A percentile compares a stretch with the other conserved stretches of the same genome.
Evolutionary conservation across 2,797 vertebrate species (phyloP).

Genomic region (Telmatherina bonti): DNA sequence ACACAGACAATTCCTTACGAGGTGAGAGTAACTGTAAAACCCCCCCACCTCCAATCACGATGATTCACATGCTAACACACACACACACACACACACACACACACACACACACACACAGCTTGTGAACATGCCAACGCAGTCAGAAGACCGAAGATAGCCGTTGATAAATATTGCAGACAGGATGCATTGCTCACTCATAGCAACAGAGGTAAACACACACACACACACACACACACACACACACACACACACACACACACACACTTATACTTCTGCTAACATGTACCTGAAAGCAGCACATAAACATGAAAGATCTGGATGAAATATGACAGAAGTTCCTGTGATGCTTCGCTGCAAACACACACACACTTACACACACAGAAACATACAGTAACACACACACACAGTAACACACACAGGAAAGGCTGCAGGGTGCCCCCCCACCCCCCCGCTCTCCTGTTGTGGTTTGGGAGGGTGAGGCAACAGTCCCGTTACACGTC

Average conservation of each 20-base stretch:
- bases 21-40: conserved; percentile 56
- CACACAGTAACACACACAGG: conserved; percentile 23
- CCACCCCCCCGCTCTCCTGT: too few species aligned
- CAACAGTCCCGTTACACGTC: conserved; percentile 36
- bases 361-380: not conserved
- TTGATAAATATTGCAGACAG: conserved; percentile 70
- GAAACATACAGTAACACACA: too few species aligned
- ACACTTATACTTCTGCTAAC: not conserved
- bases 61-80: conserved; percentile 66
- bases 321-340: not conserved
- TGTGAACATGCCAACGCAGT: conserved; percentile 22
- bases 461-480: conserved; percentile 44
- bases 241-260: conserved; percentile 8
- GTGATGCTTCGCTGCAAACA: not conserved
- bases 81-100: conserved; percentile 28
- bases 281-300: too few species aligned
- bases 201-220: conserved; percentile 74
- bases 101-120: conserved; percentile 2
- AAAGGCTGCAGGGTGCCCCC: conserved; percentile 18
- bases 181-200: conserved; percentile 68
- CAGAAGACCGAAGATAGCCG: conserved; percentile 64
- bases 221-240: conserved; percentile 48
- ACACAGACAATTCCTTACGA: conserved; percentile 20
- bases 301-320: too few species aligned
- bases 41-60: conserved; percentile 62